Evolutionary conservation across 2,797 vertebrate genomes (phyloP).

Genomic region (Yasuhikotakia modesta): DNA sequence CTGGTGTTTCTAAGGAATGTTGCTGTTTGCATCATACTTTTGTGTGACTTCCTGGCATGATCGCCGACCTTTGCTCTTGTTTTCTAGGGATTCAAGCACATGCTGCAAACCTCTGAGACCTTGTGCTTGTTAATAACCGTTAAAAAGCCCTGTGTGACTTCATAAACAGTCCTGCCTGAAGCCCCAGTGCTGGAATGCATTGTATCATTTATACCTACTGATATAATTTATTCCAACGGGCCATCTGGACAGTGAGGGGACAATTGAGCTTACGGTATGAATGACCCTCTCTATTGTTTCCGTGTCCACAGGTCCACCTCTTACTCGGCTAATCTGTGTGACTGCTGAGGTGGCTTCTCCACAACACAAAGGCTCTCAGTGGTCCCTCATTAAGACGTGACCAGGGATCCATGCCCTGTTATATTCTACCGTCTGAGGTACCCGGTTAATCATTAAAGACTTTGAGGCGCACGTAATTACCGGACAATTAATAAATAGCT

Average conservation of each 20-base stretch:
- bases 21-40: background rate
- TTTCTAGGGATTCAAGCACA: conserved; percentile 42
- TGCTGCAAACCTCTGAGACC: conserved; percentile 59
- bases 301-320: conserved; percentile 70
- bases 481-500: conserved; percentile 18
- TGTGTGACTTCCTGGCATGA: background rate
- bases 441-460: conserved; percentile 33
- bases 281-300: conserved; percentile 80
- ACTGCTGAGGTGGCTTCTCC: conserved; percentile 51
- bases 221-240: conserved; percentile 73
- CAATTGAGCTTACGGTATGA: conserved; percentile 77
- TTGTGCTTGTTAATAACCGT: conserved; percentile 69
- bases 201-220: conserved; percentile 78
- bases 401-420: conserved; percentile 22
- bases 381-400: conserved; percentile 47
- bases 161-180: conserved; percentile 68
- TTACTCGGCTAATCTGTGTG: conserved; percentile 72
- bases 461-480: conserved; percentile 25
- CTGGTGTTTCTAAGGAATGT: background rate
- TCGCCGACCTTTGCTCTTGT: background rate
- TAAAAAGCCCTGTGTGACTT: conserved; percentile 72
- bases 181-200: conserved; percentile 71
- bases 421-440: conserved; percentile 39
- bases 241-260: conserved; percentile 75
- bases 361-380: conserved; percentile 48